phyloP scores from a whole-genome alignment of 2,113 vertebrate genomes.

The Sylvia atricapilla region DNA sequence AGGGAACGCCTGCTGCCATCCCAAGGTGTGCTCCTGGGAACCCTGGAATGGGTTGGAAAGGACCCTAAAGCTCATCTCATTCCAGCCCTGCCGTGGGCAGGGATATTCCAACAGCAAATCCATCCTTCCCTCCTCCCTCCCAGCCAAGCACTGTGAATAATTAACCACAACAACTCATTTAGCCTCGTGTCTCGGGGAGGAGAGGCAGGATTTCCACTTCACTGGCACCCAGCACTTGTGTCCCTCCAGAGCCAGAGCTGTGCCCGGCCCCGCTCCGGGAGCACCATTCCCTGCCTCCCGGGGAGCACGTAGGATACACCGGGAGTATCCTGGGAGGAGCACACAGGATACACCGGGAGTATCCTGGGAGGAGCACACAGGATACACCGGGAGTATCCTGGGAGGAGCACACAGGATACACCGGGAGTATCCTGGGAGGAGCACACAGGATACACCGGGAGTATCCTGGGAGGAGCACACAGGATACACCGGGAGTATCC shows the following conservation, averaged over 20 bases:
- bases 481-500: no score
- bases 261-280: neutral
- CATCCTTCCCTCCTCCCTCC: neutral
- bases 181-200: neutral
- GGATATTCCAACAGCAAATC: neutral
- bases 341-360: no score
- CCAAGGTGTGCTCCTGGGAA: neutral
- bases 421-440: no score
- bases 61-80: neutral
- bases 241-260: neutral
- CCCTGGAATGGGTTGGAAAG: neutral
- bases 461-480: no score
- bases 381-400: no score
- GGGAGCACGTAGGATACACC: rapidly evolving
- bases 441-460: no score
- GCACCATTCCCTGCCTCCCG: neutral
- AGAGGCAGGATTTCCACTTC: neutral
- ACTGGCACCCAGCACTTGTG: neutral
- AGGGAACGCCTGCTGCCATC: neutral
- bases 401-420: no score
- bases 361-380: no score
- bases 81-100: neutral
- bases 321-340: neutral
- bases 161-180: neutral
- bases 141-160: neutral